Conservation (phyloP, 30 jellyfish, hydroid and myxozoan genomes). For the Aurelia sp. region DNA sequence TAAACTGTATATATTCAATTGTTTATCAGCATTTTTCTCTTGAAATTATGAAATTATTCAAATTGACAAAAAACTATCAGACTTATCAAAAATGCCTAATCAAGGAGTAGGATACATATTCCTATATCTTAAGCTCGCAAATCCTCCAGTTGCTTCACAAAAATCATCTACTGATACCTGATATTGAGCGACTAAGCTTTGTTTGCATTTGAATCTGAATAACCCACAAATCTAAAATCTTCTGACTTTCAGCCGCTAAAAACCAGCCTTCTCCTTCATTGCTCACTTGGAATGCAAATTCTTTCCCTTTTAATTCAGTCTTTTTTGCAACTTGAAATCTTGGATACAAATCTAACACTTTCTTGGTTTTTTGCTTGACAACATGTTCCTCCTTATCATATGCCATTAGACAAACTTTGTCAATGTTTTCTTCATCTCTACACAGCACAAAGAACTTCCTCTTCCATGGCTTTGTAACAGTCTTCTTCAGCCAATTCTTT, state of each 20-base stretch:
- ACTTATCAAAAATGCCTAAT: too few species aligned
- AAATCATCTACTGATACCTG: constrained; percentile 47
- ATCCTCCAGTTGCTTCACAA: too few species aligned
- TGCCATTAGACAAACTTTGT: constrained; percentile 44
- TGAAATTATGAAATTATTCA: too few species aligned
- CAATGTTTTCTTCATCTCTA: constrained; percentile 52
- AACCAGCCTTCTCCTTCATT: constrained; percentile 81
- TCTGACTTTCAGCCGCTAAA: constrained; percentile 70
- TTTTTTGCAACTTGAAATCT: constrained; percentile 74
- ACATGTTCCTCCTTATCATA: constrained; percentile 80
- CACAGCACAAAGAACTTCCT: constrained; percentile 61
- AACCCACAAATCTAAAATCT: constrained; percentile 83
- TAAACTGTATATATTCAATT: too few species aligned
- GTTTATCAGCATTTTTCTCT: too few species aligned
- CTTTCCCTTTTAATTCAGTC: constrained; percentile 67
- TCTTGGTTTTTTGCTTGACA: constrained; percentile 58
- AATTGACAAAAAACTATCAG: too few species aligned
- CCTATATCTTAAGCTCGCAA: too few species aligned
- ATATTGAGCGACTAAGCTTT: constrained; percentile 78
- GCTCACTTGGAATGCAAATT: constrained; percentile 79
- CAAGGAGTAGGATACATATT: too few species aligned
- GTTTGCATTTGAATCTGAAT: constrained; percentile 95
- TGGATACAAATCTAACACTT: constrained; percentile 59
- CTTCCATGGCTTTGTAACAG: constrained; percentile 82
- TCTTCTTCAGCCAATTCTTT: constrained; percentile 68